A percentile compares a stretch with the other conserved stretches of the same genome.
These are phyloP conservation scores for Esox niger DNA, from an alignment of 2,113 vertebrate genomes.

Conservation along the genomic window DNA sequence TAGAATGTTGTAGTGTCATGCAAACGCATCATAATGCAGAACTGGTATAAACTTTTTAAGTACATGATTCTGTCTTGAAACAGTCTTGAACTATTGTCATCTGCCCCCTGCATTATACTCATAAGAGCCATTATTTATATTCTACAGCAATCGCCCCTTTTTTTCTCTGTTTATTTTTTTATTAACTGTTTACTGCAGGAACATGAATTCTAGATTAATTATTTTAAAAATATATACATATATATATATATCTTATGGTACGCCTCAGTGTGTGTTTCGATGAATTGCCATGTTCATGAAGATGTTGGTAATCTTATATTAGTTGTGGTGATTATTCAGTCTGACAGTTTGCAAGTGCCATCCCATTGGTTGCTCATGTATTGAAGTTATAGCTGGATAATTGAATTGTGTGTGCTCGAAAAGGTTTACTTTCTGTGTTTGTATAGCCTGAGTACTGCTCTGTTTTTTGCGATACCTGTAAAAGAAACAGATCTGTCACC, in stretches of 20 bases:
- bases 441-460: too few relatives aligned
- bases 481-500: too few relatives aligned
- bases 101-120: too few relatives aligned
- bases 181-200: conserved; percentile 49
- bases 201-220: conserved; percentile 40
- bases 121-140: conserved; percentile 58
- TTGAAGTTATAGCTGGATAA: conserved; percentile 61
- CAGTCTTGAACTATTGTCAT: too few relatives aligned
- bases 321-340: conserved; percentile 71
- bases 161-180: conserved; percentile 24
- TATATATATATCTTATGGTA: conserved; percentile 53
- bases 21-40: too few relatives aligned
- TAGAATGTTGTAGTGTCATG: too few relatives aligned
- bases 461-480: too few relatives aligned
- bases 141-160: conserved; percentile 35
- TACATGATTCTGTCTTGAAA: too few relatives aligned
- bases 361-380: conserved; percentile 64
- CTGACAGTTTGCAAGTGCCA: conserved; percentile 71
- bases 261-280: conserved; percentile 64
- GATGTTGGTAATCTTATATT: conserved; percentile 68
- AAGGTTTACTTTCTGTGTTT: conserved; percentile 59
- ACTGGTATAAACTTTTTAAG: too few relatives aligned
- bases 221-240: conserved; percentile 50
- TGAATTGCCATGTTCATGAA: conserved; percentile 56
- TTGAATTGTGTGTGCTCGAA: conserved; percentile 56